These are phyloP conservation scores for Sitophilus oryzae DNA, from an alignment of 1,140 invertebrate species.

Conservation along the genomic window DNA sequence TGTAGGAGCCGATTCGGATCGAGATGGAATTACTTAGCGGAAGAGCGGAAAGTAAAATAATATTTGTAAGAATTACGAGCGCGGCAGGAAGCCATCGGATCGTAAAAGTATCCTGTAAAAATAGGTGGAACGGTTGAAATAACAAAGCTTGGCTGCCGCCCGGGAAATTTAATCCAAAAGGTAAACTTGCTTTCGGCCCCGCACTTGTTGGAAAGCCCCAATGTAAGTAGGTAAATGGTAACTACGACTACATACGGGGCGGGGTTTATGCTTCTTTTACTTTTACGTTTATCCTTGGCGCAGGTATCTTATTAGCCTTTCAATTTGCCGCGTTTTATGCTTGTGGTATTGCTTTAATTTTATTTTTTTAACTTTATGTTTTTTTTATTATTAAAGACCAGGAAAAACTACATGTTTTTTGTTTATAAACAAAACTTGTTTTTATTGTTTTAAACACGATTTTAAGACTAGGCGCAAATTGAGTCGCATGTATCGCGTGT, in stretches of 20 bases:
- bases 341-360: too few relatives aligned
- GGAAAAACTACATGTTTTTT: too few relatives aligned
- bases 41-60: background rate
- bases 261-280: slow-evolving; percentile 5
- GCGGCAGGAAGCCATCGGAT: background rate
- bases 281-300: background rate
- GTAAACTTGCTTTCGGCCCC: slow-evolving; percentile 7
- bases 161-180: slow-evolving; percentile 12
- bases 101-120: slow-evolving; percentile 12
- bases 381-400: too few relatives aligned
- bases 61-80: slow-evolving; percentile 1
- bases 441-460: too few relatives aligned
- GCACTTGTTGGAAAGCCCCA: slow-evolving; percentile 6
- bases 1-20: too few relatives aligned
- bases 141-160: slow-evolving; percentile 1
- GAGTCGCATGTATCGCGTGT: too few relatives aligned
- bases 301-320: background rate
- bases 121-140: slow-evolving; percentile 13
- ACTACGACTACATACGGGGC: background rate
- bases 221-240: slow-evolving; percentile 5
- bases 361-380: too few relatives aligned
- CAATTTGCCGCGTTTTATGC: too few relatives aligned
- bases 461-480: too few relatives aligned
- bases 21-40: too few relatives aligned
- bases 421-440: too few relatives aligned